These are phyloP conservation scores for Peromyscus melanophrys DNA, from an alignment of 2,797 vertebrate genomes.

Conservation along the genomic window DNA sequence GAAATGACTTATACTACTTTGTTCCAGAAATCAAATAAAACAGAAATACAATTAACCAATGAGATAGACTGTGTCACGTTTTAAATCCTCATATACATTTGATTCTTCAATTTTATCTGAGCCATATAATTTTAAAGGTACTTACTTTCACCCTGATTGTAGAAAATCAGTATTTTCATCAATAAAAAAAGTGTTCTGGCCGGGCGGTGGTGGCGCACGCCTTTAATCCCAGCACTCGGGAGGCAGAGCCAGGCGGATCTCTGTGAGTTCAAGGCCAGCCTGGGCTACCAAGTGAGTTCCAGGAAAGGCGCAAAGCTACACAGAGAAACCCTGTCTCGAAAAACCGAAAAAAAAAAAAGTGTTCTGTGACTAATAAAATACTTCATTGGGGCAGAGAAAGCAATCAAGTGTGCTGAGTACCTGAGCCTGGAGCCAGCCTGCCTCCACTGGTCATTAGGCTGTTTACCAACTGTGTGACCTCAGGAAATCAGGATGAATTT, in stretches of 20 bases:
- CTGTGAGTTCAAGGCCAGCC: no score
- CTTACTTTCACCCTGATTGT: slow-evolving; percentile 40
- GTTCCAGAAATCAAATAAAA: slow-evolving; percentile 45
- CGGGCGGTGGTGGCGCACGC: no score
- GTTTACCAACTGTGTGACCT: not conserved
- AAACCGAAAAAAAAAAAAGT: no score
- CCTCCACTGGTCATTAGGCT: not conserved
- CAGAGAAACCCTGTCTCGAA: no score
- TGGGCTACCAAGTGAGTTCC: no score
- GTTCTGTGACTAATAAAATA: slow-evolving; percentile 35
- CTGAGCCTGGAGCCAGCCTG: not conserved
- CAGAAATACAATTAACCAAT: slow-evolving; percentile 29
- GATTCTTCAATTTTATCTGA: slow-evolving; percentile 43
- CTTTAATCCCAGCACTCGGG: no score
- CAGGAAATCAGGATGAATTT: not conserved
- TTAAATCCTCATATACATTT: slow-evolving; percentile 18
- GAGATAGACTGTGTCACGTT: not conserved
- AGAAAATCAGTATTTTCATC: slow-evolving; percentile 27
- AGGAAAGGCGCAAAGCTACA: no score
- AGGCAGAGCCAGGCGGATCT: no score
- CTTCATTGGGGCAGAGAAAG: not conserved
- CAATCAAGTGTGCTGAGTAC: not conserved
- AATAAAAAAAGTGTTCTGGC: no score
- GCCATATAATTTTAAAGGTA: slow-evolving; percentile 54
- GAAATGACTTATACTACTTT: slow-evolving; percentile 33